Base-by-base conservation (phyloP, 2,797 vertebrate genomes). In the Muraenolepis orangiensis region DNA sequence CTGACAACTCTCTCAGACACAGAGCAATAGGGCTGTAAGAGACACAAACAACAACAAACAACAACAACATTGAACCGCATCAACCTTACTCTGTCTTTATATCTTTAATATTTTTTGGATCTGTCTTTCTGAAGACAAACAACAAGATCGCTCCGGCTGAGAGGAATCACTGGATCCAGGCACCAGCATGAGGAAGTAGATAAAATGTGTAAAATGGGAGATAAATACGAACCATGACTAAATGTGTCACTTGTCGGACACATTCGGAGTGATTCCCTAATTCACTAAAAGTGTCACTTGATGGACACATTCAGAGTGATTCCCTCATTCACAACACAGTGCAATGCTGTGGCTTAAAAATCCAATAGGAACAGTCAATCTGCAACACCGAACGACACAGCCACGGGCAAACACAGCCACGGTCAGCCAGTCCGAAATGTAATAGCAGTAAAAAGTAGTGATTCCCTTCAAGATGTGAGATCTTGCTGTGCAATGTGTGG, bases 1-100 rank as follows among this genome's bases (percentile, higher is more conserved):
- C 80, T 83, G 85, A 87, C 82, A 84, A 69, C 77, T 86, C 82
- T 38, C 68, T 76, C 66, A 74, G 51, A 80, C 77, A 71, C 70
- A 77, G 57, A 87, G 84, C 79, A 79, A 89, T 85, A 81, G 76
- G 66, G 30, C 67, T 36, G 77, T 82, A 80, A 79, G 2, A 67
- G 5, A 67, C 7, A 67, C 7, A 8, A 31, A 30, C 28, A 7
- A 31, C 30, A 6, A 31, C 14, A 67, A 30, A 31, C n/a, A 11
- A 26, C n/a, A 11, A 26, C 57, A 11, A 64, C 10, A 1, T 64
- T 26, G 23, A 26, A 64, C 57, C 23, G 57, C 57, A 26, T 64
- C 57, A 64, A 26, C 57, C 23, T 64, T 11, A 57, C 23, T 64
- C 26, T 12, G 57, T 64, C 3, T 26, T 26, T 26, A 4, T 4